These are phyloP conservation scores for Callocephalon fimbriatum DNA, from an alignment of 2,113 vertebrate species.

Conservation along the genomic window DNA sequence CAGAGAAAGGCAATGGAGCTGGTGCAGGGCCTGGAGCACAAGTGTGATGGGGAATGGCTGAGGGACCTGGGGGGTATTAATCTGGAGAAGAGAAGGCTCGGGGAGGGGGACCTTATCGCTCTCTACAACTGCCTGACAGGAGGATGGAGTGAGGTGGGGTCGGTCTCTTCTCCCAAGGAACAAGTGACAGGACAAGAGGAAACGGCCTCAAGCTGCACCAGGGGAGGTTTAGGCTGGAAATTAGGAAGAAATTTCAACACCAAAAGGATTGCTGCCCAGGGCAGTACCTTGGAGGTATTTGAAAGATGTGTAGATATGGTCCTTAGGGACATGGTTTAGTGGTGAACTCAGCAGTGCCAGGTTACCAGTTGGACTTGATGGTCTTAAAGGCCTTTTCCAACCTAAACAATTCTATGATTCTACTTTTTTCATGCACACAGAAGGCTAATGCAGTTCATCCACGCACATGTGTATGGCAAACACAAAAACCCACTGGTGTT, in stretches of 20 bases:
- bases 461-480: accelerated
- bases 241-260: background rate
- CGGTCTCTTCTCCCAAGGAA: too few species aligned
- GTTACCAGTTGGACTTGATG: background rate
- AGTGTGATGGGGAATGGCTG: too few species aligned
- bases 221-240: background rate
- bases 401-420: background rate
- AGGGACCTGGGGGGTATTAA: too few species aligned
- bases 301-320: background rate
- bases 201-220: too few species aligned
- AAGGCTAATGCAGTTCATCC: background rate
- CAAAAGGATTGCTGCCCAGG: background rate
- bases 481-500: background rate
- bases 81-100: too few species aligned
- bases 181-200: too few species aligned
- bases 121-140: too few species aligned
- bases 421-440: background rate
- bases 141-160: too few species aligned
- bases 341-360: background rate
- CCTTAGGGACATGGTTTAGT: background rate
- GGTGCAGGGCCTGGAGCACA: background rate
- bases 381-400: background rate
- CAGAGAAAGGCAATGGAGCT: background rate
- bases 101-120: too few species aligned
- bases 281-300: background rate